These are phyloP conservation scores for Syngnathus acus DNA, from an alignment of 2,797 vertebrate species.

Conservation along the genomic window DNA sequence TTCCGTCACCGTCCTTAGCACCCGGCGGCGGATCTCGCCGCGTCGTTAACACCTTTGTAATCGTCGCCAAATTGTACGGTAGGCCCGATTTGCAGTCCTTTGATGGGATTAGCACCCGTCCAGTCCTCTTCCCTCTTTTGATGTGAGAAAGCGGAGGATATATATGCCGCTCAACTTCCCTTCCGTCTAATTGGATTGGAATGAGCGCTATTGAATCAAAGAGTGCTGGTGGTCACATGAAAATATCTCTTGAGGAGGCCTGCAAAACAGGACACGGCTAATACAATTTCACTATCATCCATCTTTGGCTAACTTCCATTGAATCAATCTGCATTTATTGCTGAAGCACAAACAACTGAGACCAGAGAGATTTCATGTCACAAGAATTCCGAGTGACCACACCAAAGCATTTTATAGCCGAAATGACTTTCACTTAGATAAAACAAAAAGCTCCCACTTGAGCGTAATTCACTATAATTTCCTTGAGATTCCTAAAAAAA, in stretches of 20 bases:
- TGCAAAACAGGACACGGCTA: background rate
- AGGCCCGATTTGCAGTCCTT: conserved; percentile 44
- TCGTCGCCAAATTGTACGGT: conserved; percentile 27
- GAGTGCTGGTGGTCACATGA: conserved; percentile 35
- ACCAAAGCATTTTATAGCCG: background rate
- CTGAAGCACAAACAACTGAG: no score
- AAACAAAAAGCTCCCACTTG: conserved; percentile 59
- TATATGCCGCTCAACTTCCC: conserved; percentile 38
- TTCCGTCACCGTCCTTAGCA: conserved; percentile 13
- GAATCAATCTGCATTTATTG: no score
- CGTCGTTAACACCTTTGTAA: conserved; percentile 1
- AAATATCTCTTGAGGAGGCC: conserved; percentile 29
- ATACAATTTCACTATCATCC: background rate
- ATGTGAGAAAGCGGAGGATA: conserved; percentile 54
- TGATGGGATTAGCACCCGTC: conserved; percentile 61
- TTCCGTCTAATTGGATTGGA: conserved; percentile 44
- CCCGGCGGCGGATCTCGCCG: background rate
- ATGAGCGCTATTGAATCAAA: conserved; percentile 40
- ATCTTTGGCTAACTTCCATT: no score
- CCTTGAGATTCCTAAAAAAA: conserved; percentile 60
- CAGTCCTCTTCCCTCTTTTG: conserved; percentile 36
- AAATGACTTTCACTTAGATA: conserved; percentile 33
- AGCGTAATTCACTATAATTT: conserved; percentile 70
- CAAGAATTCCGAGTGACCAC: background rate
- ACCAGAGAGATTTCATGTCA: no score